These are phyloP conservation scores for Cacatua alba DNA, from an alignment of 2,113 vertebrate genomes.

Conservation along the genomic window DNA sequence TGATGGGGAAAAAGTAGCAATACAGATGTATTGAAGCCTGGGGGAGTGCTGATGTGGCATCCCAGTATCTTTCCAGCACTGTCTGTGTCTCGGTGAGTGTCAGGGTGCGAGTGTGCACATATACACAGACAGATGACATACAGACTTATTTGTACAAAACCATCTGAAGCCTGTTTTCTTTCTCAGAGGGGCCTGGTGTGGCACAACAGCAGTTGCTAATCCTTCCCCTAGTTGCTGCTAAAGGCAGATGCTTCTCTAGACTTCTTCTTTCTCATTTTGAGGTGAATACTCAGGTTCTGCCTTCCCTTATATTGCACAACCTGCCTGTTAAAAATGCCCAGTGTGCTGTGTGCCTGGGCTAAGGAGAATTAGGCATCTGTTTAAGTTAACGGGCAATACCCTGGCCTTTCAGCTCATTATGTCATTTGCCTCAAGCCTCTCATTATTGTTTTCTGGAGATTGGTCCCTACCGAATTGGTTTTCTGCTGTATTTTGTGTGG, in stretches of 20 bases:
- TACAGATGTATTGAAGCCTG: background rate
- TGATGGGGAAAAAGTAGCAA: background rate
- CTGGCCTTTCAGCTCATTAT: background rate
- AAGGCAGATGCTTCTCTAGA: background rate
- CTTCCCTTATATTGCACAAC: background rate
- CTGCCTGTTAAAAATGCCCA: background rate
- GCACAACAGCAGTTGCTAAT: background rate
- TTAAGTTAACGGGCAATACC: background rate
- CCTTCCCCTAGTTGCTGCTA: background rate
- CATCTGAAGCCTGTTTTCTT: background rate
- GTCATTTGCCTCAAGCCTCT: background rate
- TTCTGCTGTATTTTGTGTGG: background rate
- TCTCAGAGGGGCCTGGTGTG: too few species aligned
- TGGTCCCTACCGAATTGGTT: fast-evolving
- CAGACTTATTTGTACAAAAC: background rate
- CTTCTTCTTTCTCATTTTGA: background rate
- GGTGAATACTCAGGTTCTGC: background rate
- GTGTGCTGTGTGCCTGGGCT: background rate
- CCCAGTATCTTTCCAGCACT: background rate
- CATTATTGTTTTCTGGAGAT: background rate
- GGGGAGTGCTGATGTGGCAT: background rate
- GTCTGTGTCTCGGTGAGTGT: background rate
- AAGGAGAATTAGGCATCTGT: background rate
- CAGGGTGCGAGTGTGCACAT: fast-evolving
- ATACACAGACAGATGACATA: background rate